These are phyloP conservation scores for Endotricha flammealis DNA, from an alignment of 2,888 invertebrate genomes.

Conservation along the genomic window DNA sequence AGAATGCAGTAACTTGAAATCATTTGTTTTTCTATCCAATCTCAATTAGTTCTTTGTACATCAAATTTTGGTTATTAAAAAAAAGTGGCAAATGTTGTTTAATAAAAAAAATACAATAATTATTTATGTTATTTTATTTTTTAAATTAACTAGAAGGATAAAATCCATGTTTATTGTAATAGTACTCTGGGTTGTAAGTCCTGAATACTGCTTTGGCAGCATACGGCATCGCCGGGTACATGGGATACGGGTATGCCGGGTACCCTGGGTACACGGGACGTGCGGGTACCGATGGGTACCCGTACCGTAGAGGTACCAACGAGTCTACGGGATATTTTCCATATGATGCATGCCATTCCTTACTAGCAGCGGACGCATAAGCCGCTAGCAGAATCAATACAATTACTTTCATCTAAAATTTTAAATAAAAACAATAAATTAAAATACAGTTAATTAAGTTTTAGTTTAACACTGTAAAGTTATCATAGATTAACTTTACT, in stretches of 20 bases:
- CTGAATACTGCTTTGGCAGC: not conserved
- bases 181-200: conserved; percentile 30
- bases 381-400: conserved; percentile 22
- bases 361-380: conserved; percentile 12
- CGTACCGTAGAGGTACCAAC: conserved; percentile 11
- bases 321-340: conserved; percentile 21
- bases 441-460: too few relatives aligned
- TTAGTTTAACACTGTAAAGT: too few relatives aligned
- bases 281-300: conserved; percentile 6
- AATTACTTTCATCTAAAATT: conserved; percentile 34
- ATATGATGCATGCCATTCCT: conserved; percentile 29
- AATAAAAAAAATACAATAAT: not conserved
- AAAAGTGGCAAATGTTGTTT: not conserved
- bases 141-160: conserved; percentile 23
- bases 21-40: too few relatives aligned
- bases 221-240: not conserved
- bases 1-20: too few relatives aligned
- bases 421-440: too few relatives aligned
- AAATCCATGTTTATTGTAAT: conserved; percentile 26
- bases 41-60: too few relatives aligned
- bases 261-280: conserved; percentile 7
- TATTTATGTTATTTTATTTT: not conserved
- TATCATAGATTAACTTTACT: too few relatives aligned
- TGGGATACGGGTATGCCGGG: conserved; percentile 1
- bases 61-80: too few relatives aligned